Evolutionary conservation across 2,888 invertebrate genomes (phyloP), one percentile per base, ranked within the genome.

Genomic region (Aphodius granarius): DNA sequence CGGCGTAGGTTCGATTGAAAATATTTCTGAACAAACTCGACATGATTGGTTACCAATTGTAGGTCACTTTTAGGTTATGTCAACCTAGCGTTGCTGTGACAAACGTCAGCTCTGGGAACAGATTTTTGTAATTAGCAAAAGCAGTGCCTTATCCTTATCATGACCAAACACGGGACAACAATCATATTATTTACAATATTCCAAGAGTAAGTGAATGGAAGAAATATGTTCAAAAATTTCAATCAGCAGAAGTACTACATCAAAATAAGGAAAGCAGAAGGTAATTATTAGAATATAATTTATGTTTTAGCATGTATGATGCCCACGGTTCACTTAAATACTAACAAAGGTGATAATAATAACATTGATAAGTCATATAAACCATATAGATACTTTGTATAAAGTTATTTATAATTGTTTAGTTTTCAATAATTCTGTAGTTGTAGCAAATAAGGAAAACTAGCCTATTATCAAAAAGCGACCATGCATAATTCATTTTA

Each of bases 21-120:
- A 72, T 18, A 62, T 72, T 72, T 72, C 62, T 43, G 21, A 72
- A 63, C 16, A 72, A 63, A 20, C 15, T 63, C 63, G 72, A 72
- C 72, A 72, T 72, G 19, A 19, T 63, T 18, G 17, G 63, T 63
- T 19, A 21, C 9, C 16, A 62, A 63, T 17, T 18, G 18, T 68
- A 20, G 68, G 19, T 18, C 18, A 66, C 18, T 18, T 66, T 20
- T 20, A 68, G 68, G 68, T 68, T 68, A 68, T 68, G 68, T 68
- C 68, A 68, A 65, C 19, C 2, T 18, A 19, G 21, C 20, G 22
- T 21, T 9, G 19, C n/a, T 5, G n/a, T 68, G 68, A 68, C 68
- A 68, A 20, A 68, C 68, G 68, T 68, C 68, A 68, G 68, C 21
- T 68, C 21, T 21, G n/a, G 19, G 20, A 22, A 68, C n/a, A 68